phyloP scores from a whole-genome alignment of 2,797 vertebrate genomes.

The Cephalopachus bancanus region DNA sequence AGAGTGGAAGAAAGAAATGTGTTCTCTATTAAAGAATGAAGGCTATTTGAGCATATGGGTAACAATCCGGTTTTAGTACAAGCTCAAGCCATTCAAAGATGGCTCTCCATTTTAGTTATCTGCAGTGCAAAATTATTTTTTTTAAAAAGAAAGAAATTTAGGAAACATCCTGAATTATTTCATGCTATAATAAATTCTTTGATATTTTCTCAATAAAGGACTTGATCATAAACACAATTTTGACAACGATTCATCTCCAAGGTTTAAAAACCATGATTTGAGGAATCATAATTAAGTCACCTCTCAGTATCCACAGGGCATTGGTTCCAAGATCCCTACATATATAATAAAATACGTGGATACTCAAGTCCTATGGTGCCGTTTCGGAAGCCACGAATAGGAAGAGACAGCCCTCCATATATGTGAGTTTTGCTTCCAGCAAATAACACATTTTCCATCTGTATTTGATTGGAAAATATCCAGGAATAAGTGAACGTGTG shows the following conservation, averaged over 20 bases:
- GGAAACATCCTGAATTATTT: neutral
- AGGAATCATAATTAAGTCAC: neutral
- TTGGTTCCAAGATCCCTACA: neutral
- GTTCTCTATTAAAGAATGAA: neutral
- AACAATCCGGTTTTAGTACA: neutral
- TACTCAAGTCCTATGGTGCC: neutral
- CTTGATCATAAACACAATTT: neutral
- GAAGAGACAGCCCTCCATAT: neutral
- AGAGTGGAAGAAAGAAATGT: neutral
- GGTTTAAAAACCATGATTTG: neutral
- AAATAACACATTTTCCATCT: neutral
- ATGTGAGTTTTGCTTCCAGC: neutral
- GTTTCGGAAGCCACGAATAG: neutral
- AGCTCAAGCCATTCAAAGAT: slow-evolving; percentile 8
- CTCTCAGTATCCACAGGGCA: neutral
- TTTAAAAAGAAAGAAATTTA: too few relatives aligned
- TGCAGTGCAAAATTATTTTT: neutral
- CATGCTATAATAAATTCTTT: neutral
- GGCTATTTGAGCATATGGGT: neutral
- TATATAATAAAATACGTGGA: neutral
- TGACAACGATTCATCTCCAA: neutral
- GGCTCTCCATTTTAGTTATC: neutral
- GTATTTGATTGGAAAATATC: neutral
- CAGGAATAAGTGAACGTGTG: neutral
- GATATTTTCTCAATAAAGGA: neutral